Evolutionary conservation across 2,888 invertebrate species (phyloP), one percentile per base, ranked within the genome.

Genomic region (Cataglyphis livida): DNA sequence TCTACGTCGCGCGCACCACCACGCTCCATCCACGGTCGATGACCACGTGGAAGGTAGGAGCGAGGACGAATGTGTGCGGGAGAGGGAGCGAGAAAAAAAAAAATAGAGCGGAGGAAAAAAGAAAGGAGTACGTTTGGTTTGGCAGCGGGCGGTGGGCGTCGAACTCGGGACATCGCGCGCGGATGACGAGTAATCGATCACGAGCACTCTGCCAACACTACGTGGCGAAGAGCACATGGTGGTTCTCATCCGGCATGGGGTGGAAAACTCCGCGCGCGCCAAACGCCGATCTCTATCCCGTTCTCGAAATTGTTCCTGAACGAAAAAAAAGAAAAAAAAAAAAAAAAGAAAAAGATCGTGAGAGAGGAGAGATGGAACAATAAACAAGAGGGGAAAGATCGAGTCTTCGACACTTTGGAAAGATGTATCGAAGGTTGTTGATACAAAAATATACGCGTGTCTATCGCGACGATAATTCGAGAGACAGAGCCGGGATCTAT

Each of bases 161-260:
- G 91, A 93, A 92, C 91, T 91, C 91, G 90, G 92, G 89, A 92
- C 92, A 92, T 91, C 89, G 92, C 86, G 88, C 88, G 89, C 88
- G 91, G 91, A 94, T 93, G 94, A 94, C 93, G 93, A 93, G 93
- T 93, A 94, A 94, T 94, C 94, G 94, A 94, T 94, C 93, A 93
- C 92, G 91, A 93, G 92, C 91, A 92, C 92, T 93, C 91, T 92
- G 91, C 93, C 93, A 92, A 93, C 92, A 92, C 91, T 93, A 90
- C 86, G 89, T 81, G 83, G 81, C 87, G 87, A 88, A 86, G 87
- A 87, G 88, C 82, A 71, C 88, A 51, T 51, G 89, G 87, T 86
- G 88, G 82, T 87, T 89, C 91, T 91, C 91, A 87, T 86, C 85
- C 85, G 66, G 4, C 44, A 5, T 51, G 18, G 25, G 44, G 32